Evolutionary conservation across 2,888 invertebrate genomes (phyloP), one percentile per base, ranked within the genome.

Genomic region (Sipha maydis): DNA sequence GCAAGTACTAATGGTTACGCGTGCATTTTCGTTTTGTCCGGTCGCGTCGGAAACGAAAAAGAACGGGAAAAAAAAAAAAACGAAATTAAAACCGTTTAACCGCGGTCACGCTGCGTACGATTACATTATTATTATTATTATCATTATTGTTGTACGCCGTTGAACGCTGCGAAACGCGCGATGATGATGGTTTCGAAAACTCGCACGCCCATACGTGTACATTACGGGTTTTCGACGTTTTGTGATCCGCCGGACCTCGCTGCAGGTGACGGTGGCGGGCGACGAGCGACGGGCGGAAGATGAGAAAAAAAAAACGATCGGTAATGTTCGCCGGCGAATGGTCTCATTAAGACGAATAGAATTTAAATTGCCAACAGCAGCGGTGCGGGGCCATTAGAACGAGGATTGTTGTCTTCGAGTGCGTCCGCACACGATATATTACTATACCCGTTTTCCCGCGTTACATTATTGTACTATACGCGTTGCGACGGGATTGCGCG

Each of bases 261-360:
- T 38, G 38, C 7, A 75, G n/a, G 38, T 19, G 17, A 4, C n/a
- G 54, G 3, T 25, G 41, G 34, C 21, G 4, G 9, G 38, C 14
- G 48, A 11, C 77, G n/a, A 21, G 14, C 31, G 56, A 56, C 28
- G 61, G 34, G 28, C 48, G 17, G 38, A 75, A 41, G 21, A 67
- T 4, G 19, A 25, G 34, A 19, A 31, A 82, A 69, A 38, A 73
- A 73, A 84, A 34, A 56, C 28, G 75, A 84, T 84, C 38, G 67
- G 84, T 77, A 84, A 84, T 61, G 84, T 69, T 69, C 76, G 77
- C 61, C 76, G 38, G 67, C 85, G 77, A 76, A 76, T 48, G 85
- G 78, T 69, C 78, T 85, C 78, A 41, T 85, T 78, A 78, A 78
- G 85, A 84, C 84, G 84, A 84, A 84, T 84, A 76, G 76, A 77